These are phyloP conservation scores for Pitta sordida DNA, from an alignment of 2,113 vertebrate genomes.

Conservation along the genomic window DNA sequence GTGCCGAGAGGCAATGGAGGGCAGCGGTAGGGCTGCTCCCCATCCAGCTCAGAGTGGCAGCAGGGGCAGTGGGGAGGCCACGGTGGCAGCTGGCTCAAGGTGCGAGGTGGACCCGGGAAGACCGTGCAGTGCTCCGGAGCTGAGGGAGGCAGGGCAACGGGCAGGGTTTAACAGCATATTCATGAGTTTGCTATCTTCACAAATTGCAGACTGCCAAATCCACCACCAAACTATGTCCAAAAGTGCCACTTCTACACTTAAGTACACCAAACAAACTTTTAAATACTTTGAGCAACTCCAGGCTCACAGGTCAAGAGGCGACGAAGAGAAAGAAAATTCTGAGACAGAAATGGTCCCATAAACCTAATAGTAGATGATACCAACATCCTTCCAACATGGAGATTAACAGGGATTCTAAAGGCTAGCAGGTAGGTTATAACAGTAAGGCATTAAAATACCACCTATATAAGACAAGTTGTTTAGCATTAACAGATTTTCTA, in stretches of 20 bases:
- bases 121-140: too few species aligned
- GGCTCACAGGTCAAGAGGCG: background rate
- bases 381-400: background rate
- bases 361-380: background rate
- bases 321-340: background rate
- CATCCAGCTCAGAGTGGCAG: too few species aligned
- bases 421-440: background rate
- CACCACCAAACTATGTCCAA: background rate
- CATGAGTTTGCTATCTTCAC: too few species aligned
- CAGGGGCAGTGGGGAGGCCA: too few species aligned
- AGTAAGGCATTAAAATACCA: background rate
- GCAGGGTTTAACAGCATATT: too few species aligned
- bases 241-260: fast-evolving
- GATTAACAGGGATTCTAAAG: background rate
- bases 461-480: fast-evolving
- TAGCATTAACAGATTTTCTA: background rate
- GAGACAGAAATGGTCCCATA: background rate
- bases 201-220: too few species aligned
- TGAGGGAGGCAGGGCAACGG: too few species aligned
- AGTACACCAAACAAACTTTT: background rate
- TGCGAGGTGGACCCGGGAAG: too few species aligned
- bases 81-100: too few species aligned
- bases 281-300: background rate
- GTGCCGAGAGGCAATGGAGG: too few species aligned
- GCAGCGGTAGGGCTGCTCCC: too few species aligned